Evolutionary conservation across 2,888 invertebrate species (phyloP).

Genomic region (Tolmerus cingulatus): DNA sequence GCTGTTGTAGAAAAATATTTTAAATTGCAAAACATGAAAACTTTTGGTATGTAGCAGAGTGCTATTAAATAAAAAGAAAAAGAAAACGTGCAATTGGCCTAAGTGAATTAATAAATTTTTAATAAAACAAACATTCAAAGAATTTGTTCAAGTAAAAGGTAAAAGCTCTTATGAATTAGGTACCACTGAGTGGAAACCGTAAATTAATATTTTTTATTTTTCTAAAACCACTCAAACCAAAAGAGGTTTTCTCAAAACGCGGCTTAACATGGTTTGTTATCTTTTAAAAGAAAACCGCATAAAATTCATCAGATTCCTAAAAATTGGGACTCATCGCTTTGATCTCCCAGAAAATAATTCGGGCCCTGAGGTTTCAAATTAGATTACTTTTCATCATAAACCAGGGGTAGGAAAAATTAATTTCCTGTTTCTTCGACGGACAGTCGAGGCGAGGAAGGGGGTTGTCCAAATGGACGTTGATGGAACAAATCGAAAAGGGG

Average conservation of each 20-base stretch:
- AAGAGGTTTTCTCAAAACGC: background rate
- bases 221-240: background rate
- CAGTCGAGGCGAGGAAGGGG: background rate
- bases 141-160: background rate
- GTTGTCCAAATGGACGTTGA: background rate
- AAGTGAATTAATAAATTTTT: background rate
- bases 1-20: no score
- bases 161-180: background rate
- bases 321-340: background rate
- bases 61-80: no score
- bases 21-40: no score
- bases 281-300: background rate
- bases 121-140: background rate
- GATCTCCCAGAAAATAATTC: background rate
- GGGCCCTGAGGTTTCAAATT: background rate
- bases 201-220: background rate
- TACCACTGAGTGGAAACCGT: background rate
- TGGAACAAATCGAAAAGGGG: constrained; percentile 20
- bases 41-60: no score
- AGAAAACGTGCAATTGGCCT: no score
- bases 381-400: constrained; percentile 1
- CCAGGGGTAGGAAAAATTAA: constrained; percentile 15
- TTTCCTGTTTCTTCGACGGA: constrained; percentile 14
- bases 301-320: background rate
- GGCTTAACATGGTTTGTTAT: background rate